These are phyloP conservation scores for Campodea augens DNA, from an alignment of 1,140 invertebrate species.

Conservation along the genomic window DNA sequence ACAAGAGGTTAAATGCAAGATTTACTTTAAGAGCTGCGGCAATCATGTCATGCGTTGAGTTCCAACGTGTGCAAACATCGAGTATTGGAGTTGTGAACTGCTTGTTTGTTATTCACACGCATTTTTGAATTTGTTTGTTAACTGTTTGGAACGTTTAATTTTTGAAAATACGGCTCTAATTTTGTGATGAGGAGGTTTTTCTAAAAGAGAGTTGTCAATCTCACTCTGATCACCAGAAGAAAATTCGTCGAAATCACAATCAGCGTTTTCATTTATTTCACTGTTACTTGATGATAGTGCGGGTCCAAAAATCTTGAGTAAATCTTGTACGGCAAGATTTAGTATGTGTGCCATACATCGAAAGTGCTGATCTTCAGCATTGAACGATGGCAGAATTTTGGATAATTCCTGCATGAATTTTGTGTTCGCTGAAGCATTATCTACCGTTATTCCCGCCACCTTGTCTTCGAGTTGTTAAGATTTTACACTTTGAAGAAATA, in stretches of 20 bases:
- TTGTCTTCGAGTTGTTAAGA: slow-evolving; percentile 17
- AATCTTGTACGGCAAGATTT: slow-evolving; percentile 16
- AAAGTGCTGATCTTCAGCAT: slow-evolving; percentile 15
- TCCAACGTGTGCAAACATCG: slow-evolving; percentile 10
- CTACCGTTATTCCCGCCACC: slow-evolving; percentile 16
- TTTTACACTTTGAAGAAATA: slow-evolving; percentile 17
- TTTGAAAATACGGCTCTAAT: slow-evolving; percentile 17
- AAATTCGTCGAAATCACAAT: background rate
- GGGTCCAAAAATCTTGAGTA: slow-evolving; percentile 7
- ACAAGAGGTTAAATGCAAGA: slow-evolving; percentile 14
- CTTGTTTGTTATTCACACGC: slow-evolving; percentile 16
- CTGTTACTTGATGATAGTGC: background rate
- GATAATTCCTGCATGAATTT: slow-evolving; percentile 12
- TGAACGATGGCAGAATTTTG: slow-evolving; percentile 12
- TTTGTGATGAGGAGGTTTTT: slow-evolving; percentile 8
- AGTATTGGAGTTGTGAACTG: slow-evolving; percentile 1
- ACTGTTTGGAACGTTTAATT: slow-evolving; percentile 17
- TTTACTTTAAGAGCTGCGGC: slow-evolving; percentile 8
- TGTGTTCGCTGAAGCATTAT: slow-evolving; percentile 15
- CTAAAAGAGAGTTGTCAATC: slow-evolving; percentile 17
- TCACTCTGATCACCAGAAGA: slow-evolving; percentile 4
- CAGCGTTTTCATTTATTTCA: background rate
- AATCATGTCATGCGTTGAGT: slow-evolving; percentile 10
- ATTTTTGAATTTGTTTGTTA: slow-evolving; percentile 17
- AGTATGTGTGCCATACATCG: slow-evolving; percentile 15